phyloP scores from a whole-genome alignment of 2,888 invertebrate genomes.

The Rhopalosiphum nymphaeae region DNA sequence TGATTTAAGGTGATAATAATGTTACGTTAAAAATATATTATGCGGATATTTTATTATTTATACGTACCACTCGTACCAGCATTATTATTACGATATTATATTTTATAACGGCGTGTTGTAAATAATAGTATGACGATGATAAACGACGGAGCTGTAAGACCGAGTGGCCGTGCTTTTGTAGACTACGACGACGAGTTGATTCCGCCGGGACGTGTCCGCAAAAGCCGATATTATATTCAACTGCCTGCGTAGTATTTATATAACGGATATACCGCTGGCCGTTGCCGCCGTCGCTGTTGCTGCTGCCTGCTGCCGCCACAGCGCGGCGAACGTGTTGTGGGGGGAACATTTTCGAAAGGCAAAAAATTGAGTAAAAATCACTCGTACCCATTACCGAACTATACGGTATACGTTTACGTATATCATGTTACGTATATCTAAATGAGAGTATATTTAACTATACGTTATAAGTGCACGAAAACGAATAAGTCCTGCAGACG shows the following conservation, averaged over 20 bases:
- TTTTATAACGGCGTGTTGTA: not conserved
- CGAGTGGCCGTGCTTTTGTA: not conserved
- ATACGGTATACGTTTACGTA: not conserved
- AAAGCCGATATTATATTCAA: slow-evolving; percentile 1
- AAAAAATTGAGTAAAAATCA: not conserved
- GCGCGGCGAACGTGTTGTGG: not conserved
- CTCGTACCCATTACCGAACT: not conserved
- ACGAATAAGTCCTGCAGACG: not conserved
- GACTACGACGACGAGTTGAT: not conserved
- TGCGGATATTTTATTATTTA: not conserved
- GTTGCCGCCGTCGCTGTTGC: not conserved
- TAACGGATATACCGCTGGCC: not conserved
- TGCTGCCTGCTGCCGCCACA: not conserved
- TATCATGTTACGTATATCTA: not conserved
- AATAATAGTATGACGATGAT: not conserved
- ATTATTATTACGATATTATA: not conserved
- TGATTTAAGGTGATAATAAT: not conserved
- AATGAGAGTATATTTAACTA: not conserved
- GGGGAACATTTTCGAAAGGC: not conserved
- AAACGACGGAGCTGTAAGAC: not conserved
- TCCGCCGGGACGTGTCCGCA: not conserved
- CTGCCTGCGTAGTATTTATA: not conserved
- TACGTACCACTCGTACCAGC: not conserved
- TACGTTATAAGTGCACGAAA: not conserved
- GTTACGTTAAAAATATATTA: not conserved